These are phyloP conservation scores for Acanthornis magna DNA, from an alignment of 2,797 vertebrate genomes.

Conservation along the genomic window DNA sequence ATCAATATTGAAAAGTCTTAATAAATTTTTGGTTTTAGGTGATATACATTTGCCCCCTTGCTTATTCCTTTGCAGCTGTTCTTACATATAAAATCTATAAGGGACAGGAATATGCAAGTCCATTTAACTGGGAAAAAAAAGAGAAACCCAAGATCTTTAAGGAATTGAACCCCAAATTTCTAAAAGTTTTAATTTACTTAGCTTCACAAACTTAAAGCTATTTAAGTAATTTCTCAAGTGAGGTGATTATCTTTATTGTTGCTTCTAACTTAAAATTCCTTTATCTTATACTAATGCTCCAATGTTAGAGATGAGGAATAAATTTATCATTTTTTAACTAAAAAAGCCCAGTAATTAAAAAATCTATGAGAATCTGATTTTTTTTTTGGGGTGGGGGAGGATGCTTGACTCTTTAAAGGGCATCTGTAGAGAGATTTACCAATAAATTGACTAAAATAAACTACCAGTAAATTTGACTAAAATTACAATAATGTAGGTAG, in stretches of 20 bases:
- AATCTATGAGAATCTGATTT: not conserved
- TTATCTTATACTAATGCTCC: not conserved
- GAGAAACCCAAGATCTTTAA: rapidly evolving
- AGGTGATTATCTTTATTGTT: not conserved
- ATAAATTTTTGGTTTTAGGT: not conserved
- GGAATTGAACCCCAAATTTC: not conserved
- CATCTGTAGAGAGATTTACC: not conserved
- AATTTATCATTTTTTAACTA: not conserved
- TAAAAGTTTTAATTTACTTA: not conserved
- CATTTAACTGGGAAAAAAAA: not conserved
- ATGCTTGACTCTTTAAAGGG: not conserved
- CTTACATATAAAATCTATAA: not conserved
- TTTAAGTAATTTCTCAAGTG: not conserved
- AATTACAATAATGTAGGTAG: not conserved
- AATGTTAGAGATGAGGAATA: not conserved
- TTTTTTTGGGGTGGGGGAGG: no score
- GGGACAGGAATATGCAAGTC: not conserved
- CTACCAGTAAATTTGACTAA: not conserved
- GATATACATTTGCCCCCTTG: rapidly evolving
- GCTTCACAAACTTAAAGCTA: not conserved
- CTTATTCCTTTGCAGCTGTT: not conserved
- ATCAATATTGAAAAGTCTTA: not conserved
- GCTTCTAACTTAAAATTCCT: not conserved
- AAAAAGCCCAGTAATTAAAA: not conserved
- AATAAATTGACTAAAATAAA: not conserved